Evolutionary conservation across 2,888 invertebrate species (phyloP), one percentile per base, ranked within the genome.

Genomic region (Phalangium opilio): DNA sequence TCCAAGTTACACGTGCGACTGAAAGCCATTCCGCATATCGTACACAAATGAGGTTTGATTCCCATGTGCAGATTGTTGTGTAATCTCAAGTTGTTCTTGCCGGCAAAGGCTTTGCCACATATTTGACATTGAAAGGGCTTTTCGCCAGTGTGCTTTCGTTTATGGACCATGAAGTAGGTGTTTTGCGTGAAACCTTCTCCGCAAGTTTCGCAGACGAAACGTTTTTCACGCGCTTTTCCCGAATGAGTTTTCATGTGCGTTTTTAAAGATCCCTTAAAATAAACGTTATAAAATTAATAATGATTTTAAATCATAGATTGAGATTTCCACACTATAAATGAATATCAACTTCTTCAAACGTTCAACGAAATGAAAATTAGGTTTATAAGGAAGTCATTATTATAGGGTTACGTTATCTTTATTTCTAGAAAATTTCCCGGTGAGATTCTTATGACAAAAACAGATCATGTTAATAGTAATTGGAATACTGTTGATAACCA

Each of bases 1-100:
- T 14, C 21, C 21, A 48, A 10, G 27, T 14, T 34, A 5, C 19
- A 18, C 19, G 19, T 44, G 5, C 20, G 17, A 2, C 14, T 40
- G 21, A 84, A 86, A 47, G 72, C 68, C 64, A 81, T 81, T 43
- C 75, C 74, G 64, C 84, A 85, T 59, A 78, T 77, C 59, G 73
- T 74, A 64, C 83, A 84, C 32, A 78, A 76, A 63, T 77, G 83
- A 50, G 77, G 72, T 44, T 76, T 71, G 1, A 74, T 75, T 42
- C 75, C 74, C 59, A 67, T 74, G 66, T 81, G 81, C 56, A 75
- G 76, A 0, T 79, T 74, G 60, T 49, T 43, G 40, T 56, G 56
- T n/a, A 49, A 46, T 20, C 50, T 55, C 3, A 56, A 47, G 8
- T 53, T 51, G 10, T 48, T 40, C 8, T n/a, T 40, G 7, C 12